phyloP scores from a whole-genome alignment of 2,888 invertebrate genomes.

The Tholera decimalis region DNA sequence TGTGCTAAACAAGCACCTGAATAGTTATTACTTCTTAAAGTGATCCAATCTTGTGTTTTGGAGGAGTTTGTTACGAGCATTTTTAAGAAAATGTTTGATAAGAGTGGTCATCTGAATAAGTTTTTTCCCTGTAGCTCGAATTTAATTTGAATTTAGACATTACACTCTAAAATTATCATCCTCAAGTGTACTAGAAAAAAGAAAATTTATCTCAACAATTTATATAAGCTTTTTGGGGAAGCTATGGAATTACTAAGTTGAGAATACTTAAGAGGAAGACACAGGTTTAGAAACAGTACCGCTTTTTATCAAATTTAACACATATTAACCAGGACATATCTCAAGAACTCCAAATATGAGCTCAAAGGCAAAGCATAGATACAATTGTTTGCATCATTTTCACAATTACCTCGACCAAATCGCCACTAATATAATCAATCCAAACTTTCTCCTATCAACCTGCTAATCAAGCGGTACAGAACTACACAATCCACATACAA shows the following conservation, averaged over 20 bases:
- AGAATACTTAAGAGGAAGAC: not conserved
- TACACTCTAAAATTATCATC: slow-evolving; percentile 2
- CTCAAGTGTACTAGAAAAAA: not conserved
- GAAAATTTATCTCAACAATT: slow-evolving; percentile 1
- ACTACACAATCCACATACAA: slow-evolving; percentile 30
- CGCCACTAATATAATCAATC: slow-evolving; percentile 20
- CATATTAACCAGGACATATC: too few species aligned
- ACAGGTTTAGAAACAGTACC: not conserved
- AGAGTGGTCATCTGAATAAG: not conserved
- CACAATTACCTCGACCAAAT: not conserved
- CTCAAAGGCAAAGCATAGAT: too few species aligned
- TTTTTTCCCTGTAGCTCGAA: not conserved
- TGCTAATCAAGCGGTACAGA: slow-evolving; percentile 30
- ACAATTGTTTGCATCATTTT: too few species aligned
- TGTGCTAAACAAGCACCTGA: slow-evolving; percentile 26
- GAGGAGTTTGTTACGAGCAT: not conserved
- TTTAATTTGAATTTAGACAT: slow-evolving; percentile 8
- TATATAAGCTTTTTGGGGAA: slow-evolving; percentile 4
- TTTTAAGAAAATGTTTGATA: not conserved
- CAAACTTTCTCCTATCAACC: slow-evolving; percentile 47
- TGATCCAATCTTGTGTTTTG: slow-evolving; percentile 30
- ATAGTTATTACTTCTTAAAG: slow-evolving; percentile 34
- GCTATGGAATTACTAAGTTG: not conserved
- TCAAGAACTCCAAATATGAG: not conserved
- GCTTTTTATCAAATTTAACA: not conserved